These are phyloP conservation scores for Heliconius ismenius DNA, from an alignment of 2,888 invertebrate genomes.

Conservation along the genomic window DNA sequence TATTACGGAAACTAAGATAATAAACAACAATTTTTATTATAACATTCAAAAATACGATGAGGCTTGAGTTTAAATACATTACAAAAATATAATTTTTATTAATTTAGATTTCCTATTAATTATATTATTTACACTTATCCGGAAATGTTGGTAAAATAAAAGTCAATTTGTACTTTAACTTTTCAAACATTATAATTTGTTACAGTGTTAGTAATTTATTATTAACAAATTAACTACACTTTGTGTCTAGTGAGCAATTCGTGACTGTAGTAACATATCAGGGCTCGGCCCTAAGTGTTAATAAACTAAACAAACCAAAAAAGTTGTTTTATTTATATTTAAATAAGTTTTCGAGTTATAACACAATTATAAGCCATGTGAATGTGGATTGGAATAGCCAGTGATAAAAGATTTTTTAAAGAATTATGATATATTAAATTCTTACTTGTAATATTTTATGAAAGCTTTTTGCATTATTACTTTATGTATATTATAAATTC, in stretches of 20 bases:
- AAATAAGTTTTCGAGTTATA: no score
- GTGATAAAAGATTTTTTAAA: no score
- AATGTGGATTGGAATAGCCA: no score
- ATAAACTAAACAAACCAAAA: slow-evolving; percentile 68
- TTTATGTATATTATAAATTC: no score
- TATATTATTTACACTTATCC: no score
- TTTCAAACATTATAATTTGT: slow-evolving; percentile 11
- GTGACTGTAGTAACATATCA: slow-evolving; percentile 75
- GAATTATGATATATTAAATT: no score
- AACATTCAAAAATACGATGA: not conserved
- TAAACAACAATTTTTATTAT: not conserved
- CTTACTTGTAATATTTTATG: no score
- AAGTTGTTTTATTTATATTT: slow-evolving; percentile 63
- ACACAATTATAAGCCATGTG: no score
- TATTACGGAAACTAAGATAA: not conserved
- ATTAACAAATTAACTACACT: not conserved
- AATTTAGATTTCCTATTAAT: not conserved
- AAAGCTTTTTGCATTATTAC: no score
- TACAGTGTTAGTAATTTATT: not conserved
- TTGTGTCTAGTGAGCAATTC: slow-evolving; percentile 43
- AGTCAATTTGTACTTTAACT: not conserved
- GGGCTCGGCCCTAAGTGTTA: slow-evolving; percentile 76
- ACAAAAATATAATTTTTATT: not conserved
- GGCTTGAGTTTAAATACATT: no score
- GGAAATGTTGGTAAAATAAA: no score